phyloP scores from a whole-genome alignment of 2,888 invertebrate species.

The Eupelmus urozonus region DNA sequence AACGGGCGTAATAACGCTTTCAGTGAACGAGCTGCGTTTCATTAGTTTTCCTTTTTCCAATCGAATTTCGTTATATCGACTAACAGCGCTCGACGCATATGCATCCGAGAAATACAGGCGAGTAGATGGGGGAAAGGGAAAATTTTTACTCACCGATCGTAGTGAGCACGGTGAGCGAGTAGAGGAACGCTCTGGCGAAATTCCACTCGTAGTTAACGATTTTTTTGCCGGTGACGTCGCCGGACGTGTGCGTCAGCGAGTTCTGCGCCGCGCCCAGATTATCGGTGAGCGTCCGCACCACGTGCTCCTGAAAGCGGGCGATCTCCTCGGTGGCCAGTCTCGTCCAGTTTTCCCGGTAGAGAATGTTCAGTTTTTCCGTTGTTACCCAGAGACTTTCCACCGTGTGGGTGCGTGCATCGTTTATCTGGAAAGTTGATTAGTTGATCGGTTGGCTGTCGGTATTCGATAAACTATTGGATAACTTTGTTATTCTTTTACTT shows the following conservation, averaged over 20 bases:
- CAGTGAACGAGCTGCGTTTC: neutral
- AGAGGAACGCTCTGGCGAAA: slow-evolving; percentile 93
- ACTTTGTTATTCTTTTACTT: no score
- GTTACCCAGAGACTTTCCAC: slow-evolving; percentile 95
- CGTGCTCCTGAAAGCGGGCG: slow-evolving; percentile 89
- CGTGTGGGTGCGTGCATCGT: slow-evolving; percentile 83
- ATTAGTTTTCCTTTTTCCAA: neutral
- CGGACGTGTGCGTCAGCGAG: slow-evolving; percentile 76
- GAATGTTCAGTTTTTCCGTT: slow-evolving; percentile 90
- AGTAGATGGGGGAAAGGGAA: neutral
- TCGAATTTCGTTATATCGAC: neutral
- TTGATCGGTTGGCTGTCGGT: no score
- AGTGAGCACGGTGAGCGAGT: slow-evolving; percentile 95
- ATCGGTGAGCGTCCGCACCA: slow-evolving; percentile 87
- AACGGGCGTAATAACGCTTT: neutral
- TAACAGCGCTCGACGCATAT: neutral
- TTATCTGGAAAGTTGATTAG: slow-evolving; percentile 74
- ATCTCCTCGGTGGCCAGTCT: slow-evolving; percentile 88
- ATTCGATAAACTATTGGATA: no score
- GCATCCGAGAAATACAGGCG: slow-evolving; percentile 16
- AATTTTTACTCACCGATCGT: slow-evolving; percentile 87
- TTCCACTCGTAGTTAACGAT: slow-evolving; percentile 87
- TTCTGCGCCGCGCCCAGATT: slow-evolving; percentile 82
- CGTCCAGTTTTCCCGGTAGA: slow-evolving; percentile 94
- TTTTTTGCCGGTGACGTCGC: slow-evolving; percentile 69